phyloP scores from a whole-genome alignment of 1,140 invertebrate genomes.

The Nilaparvata lugens region DNA sequence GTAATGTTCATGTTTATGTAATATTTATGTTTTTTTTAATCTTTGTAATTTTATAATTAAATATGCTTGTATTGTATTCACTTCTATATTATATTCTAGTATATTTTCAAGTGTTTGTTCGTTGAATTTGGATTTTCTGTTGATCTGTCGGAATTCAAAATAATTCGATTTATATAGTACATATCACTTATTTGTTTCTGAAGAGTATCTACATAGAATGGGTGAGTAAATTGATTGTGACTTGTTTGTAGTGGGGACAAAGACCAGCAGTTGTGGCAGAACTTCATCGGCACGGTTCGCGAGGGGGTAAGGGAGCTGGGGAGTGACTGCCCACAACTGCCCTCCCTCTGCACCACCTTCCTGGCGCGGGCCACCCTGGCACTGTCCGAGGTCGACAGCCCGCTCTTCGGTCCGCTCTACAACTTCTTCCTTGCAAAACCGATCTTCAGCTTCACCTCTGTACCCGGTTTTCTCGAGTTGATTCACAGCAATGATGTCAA shows the following conservation, averaged over 20 bases:
- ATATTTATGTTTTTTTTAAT: too few relatives aligned
- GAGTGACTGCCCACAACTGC: conserved; percentile 44
- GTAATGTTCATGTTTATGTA: too few relatives aligned
- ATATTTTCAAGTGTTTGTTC: too few relatives aligned
- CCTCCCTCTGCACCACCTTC: conserved; percentile 58
- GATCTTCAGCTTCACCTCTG: conserved; percentile 51
- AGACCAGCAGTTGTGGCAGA: conserved; percentile 41
- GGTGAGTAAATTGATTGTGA: too few relatives aligned
- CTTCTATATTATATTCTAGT: too few relatives aligned
- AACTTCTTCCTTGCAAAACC: conserved; percentile 61
- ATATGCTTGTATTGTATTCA: too few relatives aligned
- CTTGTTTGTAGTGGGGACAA: conserved; percentile 34
- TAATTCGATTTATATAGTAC: too few relatives aligned
- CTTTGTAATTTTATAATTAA: too few relatives aligned
- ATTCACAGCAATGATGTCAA: conserved; percentile 59
- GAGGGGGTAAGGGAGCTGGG: conserved; percentile 37
- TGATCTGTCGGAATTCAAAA: too few relatives aligned
- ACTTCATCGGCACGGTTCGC: conserved; percentile 40
- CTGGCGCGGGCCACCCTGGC: conserved; percentile 52
- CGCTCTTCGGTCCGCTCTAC: conserved; percentile 55
- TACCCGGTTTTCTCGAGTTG: conserved; percentile 67
- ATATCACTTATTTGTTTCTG: too few relatives aligned
- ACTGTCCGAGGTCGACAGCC: conserved; percentile 53
- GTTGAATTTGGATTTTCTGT: too few relatives aligned
- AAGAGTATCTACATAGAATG: too few relatives aligned